These are phyloP conservation scores for Pemphigus obesinymphae DNA, from an alignment of 1,140 invertebrate genomes.

Conservation along the genomic window DNA sequence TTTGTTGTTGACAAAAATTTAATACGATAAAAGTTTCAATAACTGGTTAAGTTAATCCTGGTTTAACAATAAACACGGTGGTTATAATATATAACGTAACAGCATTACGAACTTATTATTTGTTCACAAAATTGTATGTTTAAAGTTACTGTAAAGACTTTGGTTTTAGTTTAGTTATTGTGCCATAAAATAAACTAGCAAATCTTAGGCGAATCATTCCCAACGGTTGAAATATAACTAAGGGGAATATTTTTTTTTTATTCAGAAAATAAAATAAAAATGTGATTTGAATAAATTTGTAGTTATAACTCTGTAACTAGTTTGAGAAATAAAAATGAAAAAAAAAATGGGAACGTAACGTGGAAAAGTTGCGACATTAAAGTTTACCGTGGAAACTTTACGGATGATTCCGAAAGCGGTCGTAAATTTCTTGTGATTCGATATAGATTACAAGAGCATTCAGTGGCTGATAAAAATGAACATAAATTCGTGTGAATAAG, in stretches of 20 bases:
- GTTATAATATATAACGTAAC: no score
- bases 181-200: background rate
- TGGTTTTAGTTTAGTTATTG: background rate
- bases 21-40: no score
- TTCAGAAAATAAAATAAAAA: background rate
- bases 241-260: background rate
- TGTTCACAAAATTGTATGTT: background rate
- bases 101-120: background rate
- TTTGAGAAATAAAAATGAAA: background rate
- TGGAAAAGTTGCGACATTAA: conserved; percentile 30
- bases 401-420: conserved; percentile 31
- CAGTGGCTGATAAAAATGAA: conserved; percentile 37
- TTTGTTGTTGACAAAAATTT: no score
- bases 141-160: no score
- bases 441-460: conserved; percentile 34
- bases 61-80: no score
- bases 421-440: conserved; percentile 31
- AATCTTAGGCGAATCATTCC: background rate
- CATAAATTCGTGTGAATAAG: conserved; percentile 38
- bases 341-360: background rate
- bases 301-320: conserved; percentile 14
- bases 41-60: no score
- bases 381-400: conserved; percentile 18
- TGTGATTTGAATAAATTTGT: conserved; percentile 25
- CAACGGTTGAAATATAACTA: background rate